These are phyloP conservation scores for Dasyornis broadbenti DNA, from an alignment of 2,113 vertebrate genomes.

Conservation along the genomic window DNA sequence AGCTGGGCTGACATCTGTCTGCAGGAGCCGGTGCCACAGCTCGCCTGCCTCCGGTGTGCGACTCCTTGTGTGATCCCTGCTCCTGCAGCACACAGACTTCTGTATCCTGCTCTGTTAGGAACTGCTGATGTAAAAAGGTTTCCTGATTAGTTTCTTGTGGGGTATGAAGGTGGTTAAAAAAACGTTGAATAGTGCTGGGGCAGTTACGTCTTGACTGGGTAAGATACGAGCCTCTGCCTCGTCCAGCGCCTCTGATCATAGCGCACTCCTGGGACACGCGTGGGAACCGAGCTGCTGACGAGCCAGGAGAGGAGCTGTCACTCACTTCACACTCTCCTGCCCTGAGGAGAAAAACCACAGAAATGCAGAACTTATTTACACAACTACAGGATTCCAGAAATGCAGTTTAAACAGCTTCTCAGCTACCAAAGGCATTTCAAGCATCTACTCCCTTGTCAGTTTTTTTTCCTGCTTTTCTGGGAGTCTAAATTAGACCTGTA, in stretches of 20 bases:
- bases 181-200: neutral
- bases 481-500: neutral
- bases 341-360: neutral
- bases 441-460: accelerated
- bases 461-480: neutral
- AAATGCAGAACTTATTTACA: neutral
- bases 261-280: neutral
- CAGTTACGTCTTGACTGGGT: neutral
- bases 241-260: neutral
- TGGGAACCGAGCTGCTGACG: neutral
- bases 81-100: conserved; percentile 42
- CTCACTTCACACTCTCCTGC: neutral
- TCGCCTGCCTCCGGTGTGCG: neutral
- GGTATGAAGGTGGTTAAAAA: neutral
- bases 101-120: conserved; percentile 65
- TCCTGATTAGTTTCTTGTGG: neutral
- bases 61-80: neutral
- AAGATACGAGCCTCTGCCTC: neutral
- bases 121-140: conserved; percentile 68
- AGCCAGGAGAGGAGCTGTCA: neutral
- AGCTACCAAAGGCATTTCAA: neutral
- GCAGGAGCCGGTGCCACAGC: neutral
- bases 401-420: neutral
- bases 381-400: neutral
- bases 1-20: neutral